These are phyloP conservation scores for Xenus cinereus DNA, from an alignment of 2,113 vertebrate species.

Conservation along the genomic window DNA sequence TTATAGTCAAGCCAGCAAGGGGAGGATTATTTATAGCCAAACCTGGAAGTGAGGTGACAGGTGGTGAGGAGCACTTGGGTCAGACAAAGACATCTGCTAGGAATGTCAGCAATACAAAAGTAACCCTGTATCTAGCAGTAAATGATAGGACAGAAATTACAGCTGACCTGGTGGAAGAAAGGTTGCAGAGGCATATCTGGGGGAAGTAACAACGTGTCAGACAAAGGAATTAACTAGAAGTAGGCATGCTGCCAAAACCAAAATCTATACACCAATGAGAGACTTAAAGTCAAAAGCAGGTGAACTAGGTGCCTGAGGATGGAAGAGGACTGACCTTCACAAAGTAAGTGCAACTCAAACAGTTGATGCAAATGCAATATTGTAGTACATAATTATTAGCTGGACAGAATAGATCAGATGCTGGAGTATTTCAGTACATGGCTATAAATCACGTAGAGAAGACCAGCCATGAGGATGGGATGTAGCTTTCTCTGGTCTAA, in stretches of 20 bases:
- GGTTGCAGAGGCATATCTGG: background rate
- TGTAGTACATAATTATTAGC: background rate
- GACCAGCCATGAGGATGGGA: background rate
- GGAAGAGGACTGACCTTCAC: background rate
- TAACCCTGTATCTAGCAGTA: slow-evolving; percentile 29
- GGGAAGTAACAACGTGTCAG: background rate
- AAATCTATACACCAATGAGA: background rate
- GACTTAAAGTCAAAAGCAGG: background rate
- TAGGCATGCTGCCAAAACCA: background rate
- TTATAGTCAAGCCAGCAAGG: slow-evolving; percentile 33
- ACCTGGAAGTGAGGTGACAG: background rate
- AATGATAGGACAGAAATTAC: slow-evolving; percentile 50
- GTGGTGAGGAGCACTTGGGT: slow-evolving; percentile 43
- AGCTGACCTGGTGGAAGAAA: slow-evolving; percentile 22
- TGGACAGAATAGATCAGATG: background rate
- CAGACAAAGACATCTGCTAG: slow-evolving; percentile 31
- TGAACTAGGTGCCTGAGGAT: background rate
- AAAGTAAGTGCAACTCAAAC: background rate
- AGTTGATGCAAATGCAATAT: background rate
- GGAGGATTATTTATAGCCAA: slow-evolving; percentile 45
- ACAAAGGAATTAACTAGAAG: slow-evolving; percentile 42
- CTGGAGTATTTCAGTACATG: background rate
- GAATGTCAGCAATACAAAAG: slow-evolving; percentile 21
- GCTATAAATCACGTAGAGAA: background rate
- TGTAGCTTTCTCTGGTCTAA: background rate